phyloP scores from a whole-genome alignment of 2,888 invertebrate species.

The Crossocerus cetratus region DNA sequence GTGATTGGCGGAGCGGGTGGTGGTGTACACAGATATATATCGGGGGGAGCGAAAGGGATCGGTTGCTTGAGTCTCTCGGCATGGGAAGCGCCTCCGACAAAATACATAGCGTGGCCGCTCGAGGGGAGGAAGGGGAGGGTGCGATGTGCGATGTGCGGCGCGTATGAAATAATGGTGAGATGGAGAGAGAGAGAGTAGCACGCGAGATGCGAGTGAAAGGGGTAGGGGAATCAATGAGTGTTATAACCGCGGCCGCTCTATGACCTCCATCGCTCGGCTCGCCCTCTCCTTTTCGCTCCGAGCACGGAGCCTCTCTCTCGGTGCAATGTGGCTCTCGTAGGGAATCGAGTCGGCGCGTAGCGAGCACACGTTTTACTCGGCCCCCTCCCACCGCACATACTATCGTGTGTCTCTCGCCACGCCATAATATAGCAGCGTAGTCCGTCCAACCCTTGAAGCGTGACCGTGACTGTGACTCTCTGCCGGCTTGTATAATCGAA shows the following conservation, averaged over 20 bases:
- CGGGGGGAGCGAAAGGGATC: no score
- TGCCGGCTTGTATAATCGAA: conserved; percentile 20
- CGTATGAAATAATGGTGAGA: conserved; percentile 32
- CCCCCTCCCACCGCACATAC: conserved; percentile 8
- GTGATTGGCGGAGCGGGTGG: no score
- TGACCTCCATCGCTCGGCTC: conserved; percentile 35
- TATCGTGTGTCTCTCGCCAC: conserved; percentile 25
- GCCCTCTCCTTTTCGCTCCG: background rate
- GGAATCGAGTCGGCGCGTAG: conserved; percentile 49
- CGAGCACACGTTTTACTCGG: conserved; percentile 10
- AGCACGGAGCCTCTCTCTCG: conserved; percentile 23
- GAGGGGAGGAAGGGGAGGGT: background rate
- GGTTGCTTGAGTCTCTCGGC: no score
- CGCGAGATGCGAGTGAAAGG: conserved; percentile 15
- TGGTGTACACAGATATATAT: no score
- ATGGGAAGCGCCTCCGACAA: no score
- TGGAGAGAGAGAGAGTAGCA: conserved; percentile 27
- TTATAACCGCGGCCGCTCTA: conserved; percentile 31
- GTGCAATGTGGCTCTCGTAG: conserved; percentile 39
- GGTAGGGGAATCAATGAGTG: conserved; percentile 62
- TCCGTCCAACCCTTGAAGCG: conserved; percentile 68
- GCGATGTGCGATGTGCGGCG: no score
- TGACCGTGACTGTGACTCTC: conserved; percentile 74
- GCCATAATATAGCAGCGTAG: no score
- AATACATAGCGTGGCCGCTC: background rate